Evolutionary conservation across 2,113 vertebrate genomes (phyloP), one percentile per base, ranked within the genome.

Genomic region (Nematolebias whitei): DNA sequence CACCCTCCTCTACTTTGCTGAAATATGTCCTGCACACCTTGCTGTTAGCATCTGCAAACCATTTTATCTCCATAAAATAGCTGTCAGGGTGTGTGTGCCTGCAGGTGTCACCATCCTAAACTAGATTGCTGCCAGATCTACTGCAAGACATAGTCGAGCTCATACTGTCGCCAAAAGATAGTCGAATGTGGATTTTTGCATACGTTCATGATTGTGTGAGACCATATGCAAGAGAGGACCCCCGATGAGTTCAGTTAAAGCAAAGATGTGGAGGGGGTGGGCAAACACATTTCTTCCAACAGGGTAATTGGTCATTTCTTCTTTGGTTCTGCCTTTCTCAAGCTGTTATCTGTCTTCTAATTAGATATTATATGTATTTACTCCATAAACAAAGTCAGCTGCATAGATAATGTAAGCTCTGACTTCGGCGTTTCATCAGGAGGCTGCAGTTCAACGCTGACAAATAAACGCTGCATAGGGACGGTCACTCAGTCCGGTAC

Each of bases 261-360:
- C 49, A 16, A 54, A 48, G 56, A 70, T 40, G 39, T 3, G 35
- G 48, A 65, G 18, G 22, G 76, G 70, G 80, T 78, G 63, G 83
- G 85, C 49, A 56, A 61, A 59, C 50, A 61, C 57, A 63, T 74
- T n/a, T 68, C 49, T 43, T 83, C 71, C 77, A 66, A 54, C 81
- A 62, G 84, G 18, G 70, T 88, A 87, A 87, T 88, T 87, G 80
- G 63, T 85, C 80, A 85, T 88, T 84, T 76, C 48, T 13, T 50
- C 19, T 63, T 51, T 70, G 61, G 66, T 38, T 74, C 64, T 72
- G 32, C 19, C 43, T 56, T 35, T 77, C 32, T 86, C 71, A 68
- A 55, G 63, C 71, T 68, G 68, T 57, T 83, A 49, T 57, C 40
- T 44, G 56, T 65, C 40, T 74, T 71, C 40, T 18, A 69, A 63